phyloP scores from a whole-genome alignment of 2,113 vertebrate species.

The Chlamydotis undulata region DNA sequence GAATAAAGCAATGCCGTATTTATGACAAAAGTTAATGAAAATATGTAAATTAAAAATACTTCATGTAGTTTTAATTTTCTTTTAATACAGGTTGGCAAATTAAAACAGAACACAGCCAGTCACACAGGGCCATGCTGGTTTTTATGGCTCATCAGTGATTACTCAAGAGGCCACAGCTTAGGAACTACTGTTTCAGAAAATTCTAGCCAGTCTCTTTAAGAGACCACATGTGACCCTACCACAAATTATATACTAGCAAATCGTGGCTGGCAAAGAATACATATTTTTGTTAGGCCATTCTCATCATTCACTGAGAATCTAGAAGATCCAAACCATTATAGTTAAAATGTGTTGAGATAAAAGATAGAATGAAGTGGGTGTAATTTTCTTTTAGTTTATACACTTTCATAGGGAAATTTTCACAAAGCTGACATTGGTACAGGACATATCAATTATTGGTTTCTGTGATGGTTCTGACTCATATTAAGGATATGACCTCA shows the following conservation, averaged over 20 bases:
- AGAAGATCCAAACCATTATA: not conserved
- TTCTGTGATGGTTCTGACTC: not conserved
- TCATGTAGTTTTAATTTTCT: not conserved
- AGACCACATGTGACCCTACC: not conserved
- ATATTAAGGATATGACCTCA: not conserved
- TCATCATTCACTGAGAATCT: not conserved
- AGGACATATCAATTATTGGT: not conserved
- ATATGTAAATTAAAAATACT: not conserved
- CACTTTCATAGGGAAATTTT: not conserved
- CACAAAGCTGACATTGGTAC: not conserved
- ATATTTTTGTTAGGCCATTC: not conserved
- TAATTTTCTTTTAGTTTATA: not conserved
- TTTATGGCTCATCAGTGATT: not conserved
- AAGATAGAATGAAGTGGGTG: not conserved
- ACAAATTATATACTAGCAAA: not conserved
- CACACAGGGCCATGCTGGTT: not conserved
- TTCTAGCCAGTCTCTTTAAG: not conserved
- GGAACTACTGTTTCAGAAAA: not conserved
- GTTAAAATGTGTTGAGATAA: not conserved
- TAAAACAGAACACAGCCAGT: not conserved
- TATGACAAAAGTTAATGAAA: conserved; percentile 2
- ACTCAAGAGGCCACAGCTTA: not conserved
- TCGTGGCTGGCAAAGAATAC: not conserved
- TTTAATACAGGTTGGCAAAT: not conserved
- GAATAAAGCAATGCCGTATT: not conserved